Percentiles rank a stretch among this genome's conserved stretches.
phyloP scores from a whole-genome alignment of 2,113 vertebrate species.

The Chinchilla lanigera region DNA sequence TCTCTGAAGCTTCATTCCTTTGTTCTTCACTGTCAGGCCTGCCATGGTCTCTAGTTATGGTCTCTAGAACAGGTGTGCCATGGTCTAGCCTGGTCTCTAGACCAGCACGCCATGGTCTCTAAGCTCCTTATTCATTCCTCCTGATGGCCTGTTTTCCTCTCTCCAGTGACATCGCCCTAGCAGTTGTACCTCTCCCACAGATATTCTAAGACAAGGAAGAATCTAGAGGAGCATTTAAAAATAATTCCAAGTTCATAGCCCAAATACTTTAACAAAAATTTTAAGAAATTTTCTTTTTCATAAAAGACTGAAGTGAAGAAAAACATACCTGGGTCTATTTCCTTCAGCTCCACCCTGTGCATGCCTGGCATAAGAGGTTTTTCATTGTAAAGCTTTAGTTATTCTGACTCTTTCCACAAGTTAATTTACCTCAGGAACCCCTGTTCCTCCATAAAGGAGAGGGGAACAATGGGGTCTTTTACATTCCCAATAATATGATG shows the following conservation, averaged over 20 bases:
- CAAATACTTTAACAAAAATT: slow-evolving; percentile 10
- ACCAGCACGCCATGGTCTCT: background rate
- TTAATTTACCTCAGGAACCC: slow-evolving; percentile 69
- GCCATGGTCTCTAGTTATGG: background rate
- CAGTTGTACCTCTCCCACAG: background rate
- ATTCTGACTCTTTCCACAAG: slow-evolving; percentile 50
- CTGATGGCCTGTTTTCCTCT: background rate
- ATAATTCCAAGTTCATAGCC: background rate
- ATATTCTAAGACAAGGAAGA: background rate
- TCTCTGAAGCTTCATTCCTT: background rate
- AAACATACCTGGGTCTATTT: background rate
- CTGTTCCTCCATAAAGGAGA: background rate
- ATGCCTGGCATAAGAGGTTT: background rate
- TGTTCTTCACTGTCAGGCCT: background rate
- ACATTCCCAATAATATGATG: slow-evolving; percentile 45
- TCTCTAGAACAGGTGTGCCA: too few species aligned
- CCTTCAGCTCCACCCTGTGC: background rate
- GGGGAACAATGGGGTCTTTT: slow-evolving; percentile 71
- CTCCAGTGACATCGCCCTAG: background rate
- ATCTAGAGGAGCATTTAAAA: background rate
- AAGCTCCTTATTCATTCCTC: too few species aligned
- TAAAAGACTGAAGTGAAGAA: background rate
- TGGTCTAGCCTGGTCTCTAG: too few species aligned
- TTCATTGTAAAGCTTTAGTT: slow-evolving; percentile 61
- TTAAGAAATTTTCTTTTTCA: background rate